Base-by-base conservation (phyloP, 2,888 invertebrate genomes). In the Chymomyza fuscimana region DNA sequence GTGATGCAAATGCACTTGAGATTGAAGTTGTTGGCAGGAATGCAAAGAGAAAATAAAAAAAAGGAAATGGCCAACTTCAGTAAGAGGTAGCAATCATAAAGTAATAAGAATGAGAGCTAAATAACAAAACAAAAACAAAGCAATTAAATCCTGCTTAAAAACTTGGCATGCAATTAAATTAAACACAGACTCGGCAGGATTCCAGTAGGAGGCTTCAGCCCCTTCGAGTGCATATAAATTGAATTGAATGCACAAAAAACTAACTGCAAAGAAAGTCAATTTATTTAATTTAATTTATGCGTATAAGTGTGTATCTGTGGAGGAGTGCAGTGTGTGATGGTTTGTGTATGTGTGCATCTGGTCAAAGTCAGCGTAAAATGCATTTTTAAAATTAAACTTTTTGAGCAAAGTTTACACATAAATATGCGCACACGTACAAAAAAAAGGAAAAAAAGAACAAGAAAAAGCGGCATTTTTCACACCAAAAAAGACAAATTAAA, bases 381-480 rank as follows among this genome's bases (percentile, higher is more conserved):
- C 68, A 70, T 67, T 72, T 76, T 73, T 73, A 22, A 72, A 84
- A 76, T 81, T 74, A 76, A 81, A 81, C 72, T 81, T 80, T 40
- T 58, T 19, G 52, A 16, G 29, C 22, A 74, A 79, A 81, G 72
- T 81, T 83, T 77, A 56, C 52, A 56, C 79, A 81, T 79, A 85
- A 81, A 79, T 73, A 82, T 77, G 78, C 70, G 60, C 70, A 62
- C 67, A 67, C 56, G 61, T 36, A 25, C 25, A 25, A 25, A 25
- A 25, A 63, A 40, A 66, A 25, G 10, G 40, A 15, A 40, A 7
- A 36, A 36, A 46, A 5, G 40, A 54, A 22, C 58, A 60, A 19
- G 60, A 61, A 15, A 58, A 25, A 25, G 25, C 25, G 25, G 25
- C 25, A 25, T 22, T 22, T 22, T 22, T 22, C 22, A 3, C 1